Evolutionary conservation across 2,888 invertebrate species (phyloP).

Genomic region (Archaeoteleia sp.): DNA sequence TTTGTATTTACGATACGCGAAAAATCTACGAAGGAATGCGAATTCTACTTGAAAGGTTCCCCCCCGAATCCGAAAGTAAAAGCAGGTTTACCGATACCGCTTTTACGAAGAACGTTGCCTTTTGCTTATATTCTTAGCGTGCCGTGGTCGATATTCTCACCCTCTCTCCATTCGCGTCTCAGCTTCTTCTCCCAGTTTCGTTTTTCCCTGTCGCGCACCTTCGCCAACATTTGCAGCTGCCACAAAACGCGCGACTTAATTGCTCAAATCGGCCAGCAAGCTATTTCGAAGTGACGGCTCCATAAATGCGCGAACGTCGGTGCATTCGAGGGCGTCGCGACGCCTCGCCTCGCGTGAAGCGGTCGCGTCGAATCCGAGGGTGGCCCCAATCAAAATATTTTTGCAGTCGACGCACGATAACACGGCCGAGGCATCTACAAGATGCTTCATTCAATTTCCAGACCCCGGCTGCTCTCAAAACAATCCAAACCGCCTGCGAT

Average conservation of each 20-base stretch:
- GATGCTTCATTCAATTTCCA: no score
- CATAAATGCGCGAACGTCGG: neutral
- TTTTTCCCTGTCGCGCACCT: slow-evolving; percentile 47
- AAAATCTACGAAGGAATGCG: slow-evolving; percentile 48
- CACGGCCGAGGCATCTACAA: slow-evolving; percentile 1
- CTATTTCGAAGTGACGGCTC: slow-evolving; percentile 60
- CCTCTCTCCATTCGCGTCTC: slow-evolving; percentile 47
- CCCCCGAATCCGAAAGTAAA: slow-evolving; percentile 62
- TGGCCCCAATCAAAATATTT: slow-evolving; percentile 22
- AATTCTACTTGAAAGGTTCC: slow-evolving; percentile 49
- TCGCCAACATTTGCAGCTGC: slow-evolving; percentile 53
- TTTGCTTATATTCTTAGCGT: slow-evolving; percentile 62
- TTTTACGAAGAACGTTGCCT: slow-evolving; percentile 60
- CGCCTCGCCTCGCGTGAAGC: slow-evolving; percentile 12
- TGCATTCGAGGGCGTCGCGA: slow-evolving; percentile 49
- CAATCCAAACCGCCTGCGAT: no score
- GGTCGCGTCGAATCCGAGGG: slow-evolving; percentile 9
- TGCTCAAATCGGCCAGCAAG: slow-evolving; percentile 55
- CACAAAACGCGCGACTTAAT: slow-evolving; percentile 58
- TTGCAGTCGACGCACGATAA: neutral
- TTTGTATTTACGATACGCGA: slow-evolving; percentile 19
- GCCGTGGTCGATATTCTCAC: slow-evolving; percentile 63
- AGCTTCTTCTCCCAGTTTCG: slow-evolving; percentile 37
- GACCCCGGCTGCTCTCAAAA: no score
- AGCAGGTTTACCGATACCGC: slow-evolving; percentile 50